Evolutionary conservation across 2,888 invertebrate genomes (phyloP), one percentile per base, ranked within the genome.

Genomic region (Hipparchia semele): DNA sequence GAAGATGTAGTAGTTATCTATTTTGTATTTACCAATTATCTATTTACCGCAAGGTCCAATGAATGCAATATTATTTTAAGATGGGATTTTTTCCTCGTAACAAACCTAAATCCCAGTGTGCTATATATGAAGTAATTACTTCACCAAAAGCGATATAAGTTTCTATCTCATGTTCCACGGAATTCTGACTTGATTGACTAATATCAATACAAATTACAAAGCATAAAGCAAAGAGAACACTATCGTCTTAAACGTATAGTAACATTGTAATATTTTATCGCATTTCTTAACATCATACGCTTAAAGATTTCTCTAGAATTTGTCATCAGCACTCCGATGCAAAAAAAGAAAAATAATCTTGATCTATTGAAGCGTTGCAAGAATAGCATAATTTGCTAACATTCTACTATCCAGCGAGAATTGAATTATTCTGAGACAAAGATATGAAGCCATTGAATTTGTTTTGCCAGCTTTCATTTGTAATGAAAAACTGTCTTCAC

Each of bases 341-440:
- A 87, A 88, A 88, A 89, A 86, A 86, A 80, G 82, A 73, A 84
- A 87, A 90, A 90, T 90, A 86, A 84, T 88, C 84, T 79, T 78
- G 76, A 77, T 83, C 87, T 81, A 89, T 87, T 90, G 84, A 90
- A 85, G 91, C 90, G 87, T 87, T 84, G 86, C 79, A 84, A 86
- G 86, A 84, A 80, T 82, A 83, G 82, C 83, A 84, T 86, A 83
- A 86, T 85, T 84, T 84, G 82, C 83, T 83, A 82, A 84, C 82
- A 82, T 82, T 83, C 81, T 75, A 79, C 73, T 82, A 83, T 83
- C 76, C 79, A 79, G 81, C 80, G 81, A 83, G 85, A 78, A 81
- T 83, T 81, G 82, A 84, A 86, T 84, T 83, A 84, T 85, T 84
- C 84, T 84, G 84, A 83, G 84, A 83, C 83, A 74, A 73, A 80